phyloP scores from a whole-genome alignment of 2,113 vertebrate species.

The Serilophus lunatus region DNA sequence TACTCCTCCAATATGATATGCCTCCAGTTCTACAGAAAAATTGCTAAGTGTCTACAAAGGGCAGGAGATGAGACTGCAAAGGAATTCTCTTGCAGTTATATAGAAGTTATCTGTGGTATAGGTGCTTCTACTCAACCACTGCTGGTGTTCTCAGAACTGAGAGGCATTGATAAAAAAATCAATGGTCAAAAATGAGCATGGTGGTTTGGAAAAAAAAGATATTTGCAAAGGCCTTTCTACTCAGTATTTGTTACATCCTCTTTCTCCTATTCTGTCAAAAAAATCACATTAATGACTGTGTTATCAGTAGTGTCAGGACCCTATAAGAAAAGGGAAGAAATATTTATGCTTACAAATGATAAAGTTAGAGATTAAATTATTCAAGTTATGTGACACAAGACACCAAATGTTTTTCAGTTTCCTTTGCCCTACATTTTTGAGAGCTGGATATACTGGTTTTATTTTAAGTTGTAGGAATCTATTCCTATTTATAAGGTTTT shows the following conservation, averaged over 20 bases:
- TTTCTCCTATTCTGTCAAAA: background rate
- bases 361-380: background rate
- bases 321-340: background rate
- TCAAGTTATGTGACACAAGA: background rate
- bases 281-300: background rate
- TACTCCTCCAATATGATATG: background rate
- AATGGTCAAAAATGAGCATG: accelerated
- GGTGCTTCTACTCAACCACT: background rate
- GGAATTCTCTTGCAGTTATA: background rate
- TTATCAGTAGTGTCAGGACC: background rate
- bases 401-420: background rate
- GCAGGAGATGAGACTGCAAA: background rate
- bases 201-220: background rate
- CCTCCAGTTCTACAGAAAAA: background rate
- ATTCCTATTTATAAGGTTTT: background rate
- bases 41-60: background rate
- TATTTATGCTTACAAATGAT: background rate
- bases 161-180: background rate
- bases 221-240: background rate
- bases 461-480: background rate
- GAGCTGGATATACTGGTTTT: background rate
- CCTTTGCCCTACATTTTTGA: background rate
- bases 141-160: background rate
- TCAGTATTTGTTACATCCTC: background rate
- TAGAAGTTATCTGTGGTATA: background rate